These are phyloP conservation scores for Nycteola revayana DNA, from an alignment of 2,888 invertebrate genomes.

Conservation along the genomic window DNA sequence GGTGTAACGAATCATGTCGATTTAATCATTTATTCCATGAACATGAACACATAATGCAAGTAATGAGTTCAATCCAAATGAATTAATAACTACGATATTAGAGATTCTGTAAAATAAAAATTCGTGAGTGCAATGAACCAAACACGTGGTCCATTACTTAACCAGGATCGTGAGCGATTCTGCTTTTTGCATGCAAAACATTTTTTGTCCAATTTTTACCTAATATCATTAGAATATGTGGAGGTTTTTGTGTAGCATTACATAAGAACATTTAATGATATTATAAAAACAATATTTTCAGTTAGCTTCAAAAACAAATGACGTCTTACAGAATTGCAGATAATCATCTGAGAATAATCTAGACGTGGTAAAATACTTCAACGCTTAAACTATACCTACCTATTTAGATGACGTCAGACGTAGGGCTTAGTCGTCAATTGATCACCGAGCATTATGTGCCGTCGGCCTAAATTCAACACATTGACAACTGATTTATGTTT, in stretches of 20 bases:
- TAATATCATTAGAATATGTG: conserved; percentile 58
- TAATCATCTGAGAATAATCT: conserved; percentile 32
- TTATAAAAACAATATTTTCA: conserved; percentile 47
- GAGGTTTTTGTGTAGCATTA: conserved; percentile 55
- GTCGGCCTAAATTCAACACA: conserved; percentile 59
- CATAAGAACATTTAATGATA: conserved; percentile 50
- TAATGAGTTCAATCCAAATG: conserved; percentile 57
- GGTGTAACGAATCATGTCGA: too few species aligned
- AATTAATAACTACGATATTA: conserved; percentile 63
- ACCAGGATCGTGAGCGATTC: conserved; percentile 60
- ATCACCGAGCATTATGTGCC: conserved; percentile 58
- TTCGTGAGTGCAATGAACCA: conserved; percentile 78
- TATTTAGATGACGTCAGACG: conserved; percentile 60
- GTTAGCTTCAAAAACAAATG: conserved; percentile 37
- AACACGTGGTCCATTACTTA: conserved; percentile 76
- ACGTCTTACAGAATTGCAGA: conserved; percentile 10
- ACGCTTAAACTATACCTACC: conserved; percentile 46
- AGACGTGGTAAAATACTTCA: conserved; percentile 51
- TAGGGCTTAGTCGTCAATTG: conserved; percentile 56
- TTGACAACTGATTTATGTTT: conserved; percentile 76
- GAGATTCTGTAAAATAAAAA: conserved; percentile 66
- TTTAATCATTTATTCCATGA: conserved; percentile 29
- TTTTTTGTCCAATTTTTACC: conserved; percentile 57
- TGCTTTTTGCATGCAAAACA: conserved; percentile 61
- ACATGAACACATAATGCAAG: conserved; percentile 54